Conservation (phyloP, 2,888 invertebrate genomes). For the Ophonus ardosiacus region DNA sequence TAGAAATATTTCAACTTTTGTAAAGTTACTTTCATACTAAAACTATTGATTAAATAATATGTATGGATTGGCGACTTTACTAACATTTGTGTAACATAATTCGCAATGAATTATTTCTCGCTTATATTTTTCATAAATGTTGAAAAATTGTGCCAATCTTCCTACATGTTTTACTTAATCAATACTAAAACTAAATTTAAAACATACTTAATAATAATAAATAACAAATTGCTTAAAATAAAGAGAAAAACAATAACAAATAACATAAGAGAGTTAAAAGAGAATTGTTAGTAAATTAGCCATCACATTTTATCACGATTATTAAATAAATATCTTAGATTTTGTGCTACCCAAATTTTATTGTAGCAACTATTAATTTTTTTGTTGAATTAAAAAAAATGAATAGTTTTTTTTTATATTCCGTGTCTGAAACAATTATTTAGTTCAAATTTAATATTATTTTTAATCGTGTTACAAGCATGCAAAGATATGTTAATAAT, state of each 20-base stretch:
- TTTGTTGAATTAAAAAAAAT: neutral
- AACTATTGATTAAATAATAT: neutral
- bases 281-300: slow-evolving; percentile 19
- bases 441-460: neutral
- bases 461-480: slow-evolving; percentile 10
- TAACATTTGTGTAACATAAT: too few species aligned
- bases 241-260: slow-evolving; percentile 52
- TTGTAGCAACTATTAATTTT: too few species aligned
- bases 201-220: slow-evolving; percentile 30
- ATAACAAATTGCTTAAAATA: slow-evolving; percentile 42
- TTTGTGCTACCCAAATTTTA: neutral
- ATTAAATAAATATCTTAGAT: slow-evolving; percentile 26
- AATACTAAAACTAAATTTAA: neutral
- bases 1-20: slow-evolving; percentile 11
- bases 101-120: too few species aligned
- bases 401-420: too few species aligned
- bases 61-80: too few species aligned
- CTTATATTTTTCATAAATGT: too few species aligned
- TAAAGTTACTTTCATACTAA: neutral
- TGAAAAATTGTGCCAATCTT: too few species aligned
- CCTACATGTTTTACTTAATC: neutral
- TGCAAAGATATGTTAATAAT: slow-evolving; percentile 2
- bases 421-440: neutral
- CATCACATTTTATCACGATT: slow-evolving; percentile 45
- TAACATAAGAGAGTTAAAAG: slow-evolving; percentile 35